Conservation (phyloP, 2,113 vertebrate genomes). For the Oreochromis tanganicae region DNA sequence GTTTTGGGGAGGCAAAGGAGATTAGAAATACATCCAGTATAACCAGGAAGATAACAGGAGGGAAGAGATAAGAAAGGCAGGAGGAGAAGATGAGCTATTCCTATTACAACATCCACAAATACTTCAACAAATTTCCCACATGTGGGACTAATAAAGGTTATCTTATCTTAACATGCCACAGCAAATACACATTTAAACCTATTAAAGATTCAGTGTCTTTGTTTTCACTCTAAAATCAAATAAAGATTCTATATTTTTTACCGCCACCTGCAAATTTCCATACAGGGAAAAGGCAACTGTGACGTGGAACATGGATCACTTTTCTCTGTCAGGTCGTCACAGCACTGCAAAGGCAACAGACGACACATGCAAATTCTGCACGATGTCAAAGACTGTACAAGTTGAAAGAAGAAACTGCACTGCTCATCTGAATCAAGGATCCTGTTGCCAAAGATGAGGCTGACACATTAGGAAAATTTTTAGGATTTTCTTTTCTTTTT, state of each 20-base stretch:
- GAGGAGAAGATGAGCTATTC: background rate
- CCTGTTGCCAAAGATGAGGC: background rate
- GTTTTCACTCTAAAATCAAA: background rate
- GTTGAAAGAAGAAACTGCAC: background rate
- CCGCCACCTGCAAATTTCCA: background rate
- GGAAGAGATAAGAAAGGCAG: background rate
- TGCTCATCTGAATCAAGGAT: background rate
- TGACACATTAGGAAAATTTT: background rate
- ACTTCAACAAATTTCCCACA: too few relatives aligned
- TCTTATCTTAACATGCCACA: too few relatives aligned
- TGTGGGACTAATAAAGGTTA: too few relatives aligned
- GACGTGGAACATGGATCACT: background rate
- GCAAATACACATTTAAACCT: background rate
- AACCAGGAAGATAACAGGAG: background rate
- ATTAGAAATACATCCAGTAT: background rate
- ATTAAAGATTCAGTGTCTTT: background rate
- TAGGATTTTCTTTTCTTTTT: background rate
- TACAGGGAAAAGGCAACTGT: background rate
- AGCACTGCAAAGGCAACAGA: background rate
- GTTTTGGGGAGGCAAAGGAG: background rate
- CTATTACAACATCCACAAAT: background rate
- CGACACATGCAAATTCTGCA: background rate
- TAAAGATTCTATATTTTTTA: fast-evolving
- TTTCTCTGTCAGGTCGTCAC: background rate
- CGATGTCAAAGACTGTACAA: background rate